Conservation (phyloP, 2,888 invertebrate species). For the Brenthis daphne region DNA sequence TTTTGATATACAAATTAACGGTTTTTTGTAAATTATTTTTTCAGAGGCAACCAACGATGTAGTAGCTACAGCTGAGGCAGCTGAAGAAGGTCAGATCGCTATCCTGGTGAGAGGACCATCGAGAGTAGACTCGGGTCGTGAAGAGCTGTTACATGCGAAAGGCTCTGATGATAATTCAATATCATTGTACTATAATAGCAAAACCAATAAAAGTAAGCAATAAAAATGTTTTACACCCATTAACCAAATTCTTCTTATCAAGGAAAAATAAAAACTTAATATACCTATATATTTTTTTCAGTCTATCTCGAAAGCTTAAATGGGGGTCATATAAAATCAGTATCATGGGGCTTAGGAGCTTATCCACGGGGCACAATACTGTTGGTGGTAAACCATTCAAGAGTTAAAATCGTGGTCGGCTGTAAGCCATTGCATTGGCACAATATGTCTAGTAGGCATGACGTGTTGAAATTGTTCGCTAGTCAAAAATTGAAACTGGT, state of each 20-base stretch:
- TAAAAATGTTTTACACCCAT: background rate
- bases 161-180: conserved; percentile 60
- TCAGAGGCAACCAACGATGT: conserved; percentile 65
- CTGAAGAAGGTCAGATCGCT: conserved; percentile 60
- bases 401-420: conserved; percentile 84
- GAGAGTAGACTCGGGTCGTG: conserved; percentile 53
- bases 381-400: conserved; percentile 81
- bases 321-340: conserved; percentile 80
- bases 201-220: conserved; percentile 65
- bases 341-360: conserved; percentile 84
- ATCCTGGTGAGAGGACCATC: conserved; percentile 63
- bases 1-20: too few species aligned
- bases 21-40: conserved; percentile 39
- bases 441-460: conserved; percentile 81
- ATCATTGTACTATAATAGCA: conserved; percentile 64
- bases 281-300: conserved; percentile 52
- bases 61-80: conserved; percentile 54
- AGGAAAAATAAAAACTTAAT: background rate
- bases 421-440: conserved; percentile 85
- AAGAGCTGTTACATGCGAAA: conserved; percentile 64
- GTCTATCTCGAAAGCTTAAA: conserved; percentile 86
- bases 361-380: conserved; percentile 79
- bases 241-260: too few species aligned
- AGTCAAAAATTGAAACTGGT: conserved; percentile 82
- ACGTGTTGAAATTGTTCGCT: conserved; percentile 80